Base-by-base conservation (phyloP, 1,140 invertebrate genomes). In the Sarcophaga bullata region DNA sequence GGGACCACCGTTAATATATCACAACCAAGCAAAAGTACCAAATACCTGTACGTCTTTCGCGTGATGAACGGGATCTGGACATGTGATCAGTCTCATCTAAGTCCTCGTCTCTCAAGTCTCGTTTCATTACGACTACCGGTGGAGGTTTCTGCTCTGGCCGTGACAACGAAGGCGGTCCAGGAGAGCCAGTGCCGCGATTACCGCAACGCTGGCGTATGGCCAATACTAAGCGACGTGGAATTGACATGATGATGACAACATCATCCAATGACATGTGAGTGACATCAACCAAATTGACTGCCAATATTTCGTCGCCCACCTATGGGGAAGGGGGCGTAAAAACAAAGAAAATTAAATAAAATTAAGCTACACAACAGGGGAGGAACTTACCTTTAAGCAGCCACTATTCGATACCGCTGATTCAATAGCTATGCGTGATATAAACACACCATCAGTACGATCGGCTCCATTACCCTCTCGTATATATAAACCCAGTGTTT, bases 181-280 rank as follows among this genome's bases (percentile, higher is more conserved):
- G 94, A 3, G 94, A 94, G 8, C 93, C 92, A 52, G 92, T 93
- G 17, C 87, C 88, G 82, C 91, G 95, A 91, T 93, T 93, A 84
- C 92, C 92, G 49, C 92, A 89, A 82, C 95, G 92, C 86, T 95
- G 95, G 84, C 97, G 93, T 73, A 97, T 98, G 83, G 97, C 97
- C 80, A 99, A 93, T 37, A 99, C 94, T 85, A 99, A 92, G 85
- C 98, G 93, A 86, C 98, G 93, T 1, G 98, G 98, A 91, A 99
- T 99, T 85, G 97, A 99, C 97, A 99, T 99, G 86, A 99, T 97
- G 86, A 99, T 98, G 80, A 99, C 98, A 62, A 99, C 98, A 91
- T 99, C 98, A 90, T 99, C 98, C 84, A 99, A 91, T 84, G 96
- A 98, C 98, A 99, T 99, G 86, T 96, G 95, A 81, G 96, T 96